A percentile compares a stretch with the other conserved stretches of the same genome.
phyloP scores from a whole-genome alignment of 2,888 invertebrate genomes.

The Ligdia adustata region DNA sequence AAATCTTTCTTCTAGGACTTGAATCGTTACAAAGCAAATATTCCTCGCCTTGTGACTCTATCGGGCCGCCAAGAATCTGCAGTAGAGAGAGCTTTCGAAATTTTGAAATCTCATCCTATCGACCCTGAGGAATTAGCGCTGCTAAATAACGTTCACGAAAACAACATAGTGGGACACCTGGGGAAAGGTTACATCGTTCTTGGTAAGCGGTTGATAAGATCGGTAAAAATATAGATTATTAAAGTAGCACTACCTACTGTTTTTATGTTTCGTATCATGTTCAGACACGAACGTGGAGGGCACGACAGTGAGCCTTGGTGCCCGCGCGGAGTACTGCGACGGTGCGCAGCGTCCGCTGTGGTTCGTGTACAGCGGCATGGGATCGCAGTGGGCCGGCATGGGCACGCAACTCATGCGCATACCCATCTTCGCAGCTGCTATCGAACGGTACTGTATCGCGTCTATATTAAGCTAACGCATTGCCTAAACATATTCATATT shows the following conservation, averaged over 20 bases:
- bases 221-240: too few relatives aligned
- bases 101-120: constrained; percentile 44
- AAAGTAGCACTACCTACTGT: too few relatives aligned
- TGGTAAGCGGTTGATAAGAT: too few relatives aligned
- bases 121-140: constrained; percentile 74
- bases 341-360: constrained; percentile 80
- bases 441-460: constrained; percentile 70
- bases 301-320: constrained; percentile 50
- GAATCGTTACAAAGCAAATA: constrained; percentile 40
- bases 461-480: too few relatives aligned
- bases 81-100: constrained; percentile 49
- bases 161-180: constrained; percentile 77
- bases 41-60: constrained; percentile 76
- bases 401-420: constrained; percentile 85
- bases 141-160: constrained; percentile 69
- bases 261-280: too few relatives aligned
- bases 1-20: constrained; percentile 13
- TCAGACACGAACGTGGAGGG: constrained; percentile 51
- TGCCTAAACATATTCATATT: too few relatives aligned
- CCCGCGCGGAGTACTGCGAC: constrained; percentile 56
- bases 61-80: constrained; percentile 81
- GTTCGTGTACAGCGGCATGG: constrained; percentile 90
- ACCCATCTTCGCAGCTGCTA: constrained; percentile 82
- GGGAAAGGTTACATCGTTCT: constrained; percentile 83
- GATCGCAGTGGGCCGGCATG: constrained; percentile 88